A percentile compares a stretch with the other conserved stretches of the same genome.
phyloP scores from a whole-genome alignment of 2,113 vertebrate species.

The Indri indri region DNA sequence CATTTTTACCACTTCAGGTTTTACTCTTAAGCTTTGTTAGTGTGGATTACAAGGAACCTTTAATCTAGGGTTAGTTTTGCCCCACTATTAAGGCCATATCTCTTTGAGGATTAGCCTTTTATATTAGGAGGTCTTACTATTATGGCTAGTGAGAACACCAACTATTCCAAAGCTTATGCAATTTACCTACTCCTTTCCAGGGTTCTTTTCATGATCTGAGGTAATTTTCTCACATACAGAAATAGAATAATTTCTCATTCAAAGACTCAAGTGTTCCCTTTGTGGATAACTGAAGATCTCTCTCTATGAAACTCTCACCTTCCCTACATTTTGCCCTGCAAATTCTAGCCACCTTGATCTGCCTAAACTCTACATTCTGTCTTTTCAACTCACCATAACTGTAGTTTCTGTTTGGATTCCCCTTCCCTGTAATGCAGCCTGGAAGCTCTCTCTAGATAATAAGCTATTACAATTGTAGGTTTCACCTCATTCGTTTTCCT shows the following conservation, averaged over 20 bases:
- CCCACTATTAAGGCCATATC: background rate
- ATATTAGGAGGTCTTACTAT: background rate
- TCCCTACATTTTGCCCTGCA: background rate
- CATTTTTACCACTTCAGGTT: background rate
- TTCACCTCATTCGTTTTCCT: background rate
- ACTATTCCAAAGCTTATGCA: background rate
- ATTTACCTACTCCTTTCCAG: background rate
- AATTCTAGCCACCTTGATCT: background rate
- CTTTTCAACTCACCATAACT: background rate
- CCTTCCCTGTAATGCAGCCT: background rate
- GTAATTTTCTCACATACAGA: background rate
- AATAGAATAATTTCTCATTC: background rate
- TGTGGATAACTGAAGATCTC: background rate
- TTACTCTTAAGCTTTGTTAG: background rate
- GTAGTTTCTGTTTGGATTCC: background rate
- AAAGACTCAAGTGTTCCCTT: constrained; percentile 2
- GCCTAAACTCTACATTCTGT: background rate
- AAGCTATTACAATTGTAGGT: background rate
- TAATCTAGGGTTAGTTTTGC: background rate
- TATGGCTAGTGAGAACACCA: background rate
- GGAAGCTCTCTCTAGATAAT: background rate
- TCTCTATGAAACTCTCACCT: background rate
- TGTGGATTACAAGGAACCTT: background rate
- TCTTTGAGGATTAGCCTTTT: background rate
- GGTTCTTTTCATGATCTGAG: background rate